Base-by-base conservation (phyloP, 1,140 invertebrate genomes). In the Papilio polytes region DNA sequence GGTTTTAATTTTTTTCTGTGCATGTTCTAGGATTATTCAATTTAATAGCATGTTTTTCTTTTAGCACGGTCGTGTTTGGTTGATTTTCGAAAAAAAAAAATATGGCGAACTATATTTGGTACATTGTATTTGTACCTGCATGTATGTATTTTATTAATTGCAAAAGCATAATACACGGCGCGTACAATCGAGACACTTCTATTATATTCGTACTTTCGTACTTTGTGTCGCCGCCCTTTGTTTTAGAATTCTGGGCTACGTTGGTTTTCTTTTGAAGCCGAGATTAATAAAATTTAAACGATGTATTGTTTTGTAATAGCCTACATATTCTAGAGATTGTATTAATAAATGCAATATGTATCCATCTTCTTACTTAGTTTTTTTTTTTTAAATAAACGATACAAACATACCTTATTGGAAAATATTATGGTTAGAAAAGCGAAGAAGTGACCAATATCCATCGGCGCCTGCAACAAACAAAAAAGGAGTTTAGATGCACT, bases 201-300 rank as follows among this genome's bases (percentile, higher is more conserved):
- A 15, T 66, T 66, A 66, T 66, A 66, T 66, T 66, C 63, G 63
- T 66, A 66, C 22, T 66, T 66, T 66, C 22, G 59, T 66, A 66
- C 63, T 66, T 66, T 66, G 26, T 31, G 22, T 66, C 12, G 63
- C 63, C 63, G 22, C 1, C 26, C 22, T 26, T 70, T 70, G 63
- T 15, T 31, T 70, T 31, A 31, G 63, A 70, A 70, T 70, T 70
- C 63, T 18, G 26, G 8, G 13, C 22, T 70, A 70, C 13, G 22
- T 31, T 70, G 13, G 4, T 70, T 15, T 56, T 20, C 53, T 56
- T 56, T 56, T 20, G 18, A 56, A 0, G 53, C n/a, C 1, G 7
- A 8, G 7, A 56, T 56, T 56, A 56, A 56, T 20, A n/a, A 56
- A 56, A 56, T 20, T 56, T 56, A 20, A 56, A 20, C 18, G 53